Base-by-base conservation (phyloP, 2,888 invertebrate genomes). In the Hydropsyche betteni region DNA sequence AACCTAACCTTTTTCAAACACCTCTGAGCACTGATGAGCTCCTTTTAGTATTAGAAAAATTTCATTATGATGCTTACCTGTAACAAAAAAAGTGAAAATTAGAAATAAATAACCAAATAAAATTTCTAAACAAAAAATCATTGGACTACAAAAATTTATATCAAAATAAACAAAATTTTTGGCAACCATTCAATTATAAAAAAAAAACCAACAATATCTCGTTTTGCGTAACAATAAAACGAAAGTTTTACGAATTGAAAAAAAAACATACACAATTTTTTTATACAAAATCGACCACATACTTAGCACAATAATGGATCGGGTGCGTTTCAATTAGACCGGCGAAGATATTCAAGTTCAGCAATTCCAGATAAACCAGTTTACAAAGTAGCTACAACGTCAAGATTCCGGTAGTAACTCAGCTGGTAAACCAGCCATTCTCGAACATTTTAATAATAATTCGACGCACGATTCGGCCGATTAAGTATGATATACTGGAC, bases 331-430 rank as follows among this genome's bases (percentile, higher is more conserved):
- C 61, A 58, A 72, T 72, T 58, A 38, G 72, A 72, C 58, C 72
- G 36, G 8, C 14, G 72, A 72, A 58, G 58, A 72, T 55, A 72
- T 72, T 72, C 72, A 72, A 72, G 72, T 72, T 72, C 72, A 72
- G 58, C 24, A 36, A 58, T 72, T 72, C 72, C 55, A 34, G 72
- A 58, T 72, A 72, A 72, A 72, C 72, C 72, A 72, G 72, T 72
- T 72, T 72, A 14, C 72, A 55, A 58, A 72, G 52, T 58, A 55
- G 55, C 58, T 36, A 38, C 36, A 58, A 61, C 55, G 55, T 50
- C 33, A 58, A 72, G 58, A 72, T 72, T 72, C 58, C 72, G 72
- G 72, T 72, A 72, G 61, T 72, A 34, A 55, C 72, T 72, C 72
- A 72, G 72, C 72, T 72, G 72, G 72, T 53, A 33, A 53, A 36